These are phyloP conservation scores for Eurytoma adleriae DNA, from an alignment of 2,888 invertebrate genomes.

Conservation along the genomic window DNA sequence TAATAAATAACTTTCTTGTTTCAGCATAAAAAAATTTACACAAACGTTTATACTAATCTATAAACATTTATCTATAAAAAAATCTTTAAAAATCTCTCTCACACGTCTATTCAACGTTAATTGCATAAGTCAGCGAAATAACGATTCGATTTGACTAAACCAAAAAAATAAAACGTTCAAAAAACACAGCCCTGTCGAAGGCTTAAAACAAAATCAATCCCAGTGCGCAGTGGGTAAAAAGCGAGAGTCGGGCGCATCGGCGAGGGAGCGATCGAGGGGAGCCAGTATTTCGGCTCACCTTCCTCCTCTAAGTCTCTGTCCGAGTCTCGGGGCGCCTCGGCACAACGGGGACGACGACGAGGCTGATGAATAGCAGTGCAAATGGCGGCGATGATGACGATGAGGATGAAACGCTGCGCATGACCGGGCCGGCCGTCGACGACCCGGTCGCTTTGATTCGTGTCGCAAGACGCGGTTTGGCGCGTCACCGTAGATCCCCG, in stretches of 20 bases:
- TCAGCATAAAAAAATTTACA: not conserved
- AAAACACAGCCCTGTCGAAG: not conserved
- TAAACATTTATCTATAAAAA: not conserved
- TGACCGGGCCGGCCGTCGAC: conserved; percentile 7
- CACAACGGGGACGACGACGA: not conserved
- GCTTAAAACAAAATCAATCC: too few relatives aligned
- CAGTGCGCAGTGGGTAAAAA: too few relatives aligned
- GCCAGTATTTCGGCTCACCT: not conserved
- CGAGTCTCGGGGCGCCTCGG: conserved; percentile 11
- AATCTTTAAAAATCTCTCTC: too few relatives aligned
- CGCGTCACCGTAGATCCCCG: conserved; percentile 65
- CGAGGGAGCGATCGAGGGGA: not conserved
- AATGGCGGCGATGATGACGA: conserved; percentile 5
- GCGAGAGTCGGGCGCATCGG: too few relatives aligned
- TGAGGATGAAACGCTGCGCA: conserved; percentile 9
- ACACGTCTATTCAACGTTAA: too few relatives aligned
- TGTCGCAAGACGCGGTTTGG: conserved; percentile 30
- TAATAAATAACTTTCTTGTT: not conserved
- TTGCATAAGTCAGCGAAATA: too few relatives aligned
- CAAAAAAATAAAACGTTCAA: not conserved
- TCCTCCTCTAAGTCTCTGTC: conserved; percentile 44
- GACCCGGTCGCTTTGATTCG: conserved; percentile 30
- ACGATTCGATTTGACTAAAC: too few relatives aligned
- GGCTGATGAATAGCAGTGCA: not conserved
- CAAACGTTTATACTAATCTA: not conserved